Conservation (phyloP, 2,888 invertebrate species). For the Buathra laborator region DNA sequence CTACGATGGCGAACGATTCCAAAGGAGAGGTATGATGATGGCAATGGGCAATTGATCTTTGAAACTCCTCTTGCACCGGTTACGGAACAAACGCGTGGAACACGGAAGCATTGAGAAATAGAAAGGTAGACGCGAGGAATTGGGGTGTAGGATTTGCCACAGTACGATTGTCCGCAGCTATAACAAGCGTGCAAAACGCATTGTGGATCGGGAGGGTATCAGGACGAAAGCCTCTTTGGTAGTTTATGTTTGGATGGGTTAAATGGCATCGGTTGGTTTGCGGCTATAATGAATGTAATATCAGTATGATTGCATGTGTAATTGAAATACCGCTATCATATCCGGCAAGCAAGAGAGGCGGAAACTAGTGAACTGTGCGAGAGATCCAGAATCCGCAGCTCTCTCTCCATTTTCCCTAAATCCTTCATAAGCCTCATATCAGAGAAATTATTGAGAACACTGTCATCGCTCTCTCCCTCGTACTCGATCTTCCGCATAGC, state of each 20-base stretch:
- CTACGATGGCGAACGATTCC: not conserved
- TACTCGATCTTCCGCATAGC: slow-evolving; percentile 13
- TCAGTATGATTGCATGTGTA: slow-evolving; percentile 77
- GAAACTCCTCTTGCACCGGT: not conserved
- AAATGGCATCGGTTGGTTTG: slow-evolving; percentile 46
- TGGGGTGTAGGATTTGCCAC: not conserved
- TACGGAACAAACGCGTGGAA: not conserved
- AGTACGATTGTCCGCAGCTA: not conserved
- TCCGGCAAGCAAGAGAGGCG: slow-evolving; percentile 23
- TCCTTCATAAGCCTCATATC: slow-evolving; percentile 75
- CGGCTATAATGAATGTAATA: slow-evolving; percentile 73
- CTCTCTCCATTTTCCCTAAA: slow-evolving; percentile 40
- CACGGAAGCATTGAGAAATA: not conserved
- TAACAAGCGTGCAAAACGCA: slow-evolving; percentile 11
- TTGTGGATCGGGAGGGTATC: not conserved
- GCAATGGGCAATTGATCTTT: slow-evolving; percentile 10
- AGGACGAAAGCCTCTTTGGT: slow-evolving; percentile 49
- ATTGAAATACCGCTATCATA: slow-evolving; percentile 77
- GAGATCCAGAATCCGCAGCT: slow-evolving; percentile 14
- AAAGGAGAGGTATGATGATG: not conserved
- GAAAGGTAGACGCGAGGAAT: not conserved
- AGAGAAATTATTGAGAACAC: slow-evolving; percentile 72
- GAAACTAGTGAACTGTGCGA: slow-evolving; percentile 10
- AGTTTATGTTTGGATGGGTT: slow-evolving; percentile 69
- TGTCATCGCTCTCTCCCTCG: slow-evolving; percentile 26